Evolutionary conservation across 2,888 invertebrate genomes (phyloP), one percentile per base, ranked within the genome.

Genomic region (Xylophagus ater): DNA sequence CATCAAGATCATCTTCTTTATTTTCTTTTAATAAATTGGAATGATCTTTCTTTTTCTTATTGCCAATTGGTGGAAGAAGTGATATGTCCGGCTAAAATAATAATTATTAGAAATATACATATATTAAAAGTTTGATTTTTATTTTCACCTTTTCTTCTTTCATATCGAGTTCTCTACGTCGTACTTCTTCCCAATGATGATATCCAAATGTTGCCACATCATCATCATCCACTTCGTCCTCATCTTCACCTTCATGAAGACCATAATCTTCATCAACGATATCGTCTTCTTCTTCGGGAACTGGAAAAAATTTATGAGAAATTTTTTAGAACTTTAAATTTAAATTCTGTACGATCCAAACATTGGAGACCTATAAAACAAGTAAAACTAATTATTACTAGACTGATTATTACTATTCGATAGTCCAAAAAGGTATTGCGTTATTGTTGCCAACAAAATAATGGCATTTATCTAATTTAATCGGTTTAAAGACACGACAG

Each of bases 221-320:
- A 8, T 29, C 15, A 7, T 29, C 29, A 29, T 29, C 29, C 7
- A 6, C 45, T 25, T 47, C 49, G 25, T 44, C 42, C 15, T 48
- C 49, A 25, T 47, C 48, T 23, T 49, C 51, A 13, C 43, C 42
- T 34, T 49, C 47, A 46, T 18, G 3, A 40, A 30, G 37, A 13
- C 45, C 44, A 21, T 35, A 32, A 6, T 48, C 46, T 15, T 46
- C 44, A 18, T 49, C 48, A 23, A 47, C 47, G 9, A 41, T 36
- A 29, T 36, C 43, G n/a, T 39, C 39, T n/a, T 48, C 43, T 1
- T 23, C 14, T 13, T 34, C 23, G 14, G 21, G 23, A n/a, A 24
- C 34, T 34, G 20, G 3, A 32, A 32, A 30, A 12, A 32, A n/a
- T n/a, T n/a, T n/a, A n/a, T n/a, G n/a, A n/a, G n/a, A n/a, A n/a